Conservation (phyloP, 1,140 invertebrate genomes). For the Drosophila ercepeae region DNA sequence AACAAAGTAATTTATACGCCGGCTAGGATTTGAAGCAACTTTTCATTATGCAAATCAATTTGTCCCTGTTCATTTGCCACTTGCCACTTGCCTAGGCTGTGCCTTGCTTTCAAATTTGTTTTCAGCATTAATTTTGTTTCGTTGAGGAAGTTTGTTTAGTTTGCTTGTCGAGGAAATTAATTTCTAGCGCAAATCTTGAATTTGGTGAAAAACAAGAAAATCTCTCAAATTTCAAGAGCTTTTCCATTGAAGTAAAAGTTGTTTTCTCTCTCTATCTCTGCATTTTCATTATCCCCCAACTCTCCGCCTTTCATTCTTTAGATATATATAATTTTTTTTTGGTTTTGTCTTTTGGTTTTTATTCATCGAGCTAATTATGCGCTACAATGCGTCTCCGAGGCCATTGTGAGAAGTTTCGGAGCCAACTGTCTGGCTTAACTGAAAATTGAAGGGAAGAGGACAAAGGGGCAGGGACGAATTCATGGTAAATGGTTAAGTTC, state of each 20-base stretch:
- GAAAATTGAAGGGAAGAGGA: not conserved
- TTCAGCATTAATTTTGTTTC: slow-evolving; percentile 59
- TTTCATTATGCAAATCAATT: slow-evolving; percentile 77
- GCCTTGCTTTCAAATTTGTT: slow-evolving; percentile 27
- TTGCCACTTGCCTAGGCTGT: not conserved
- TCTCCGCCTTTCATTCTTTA: not conserved
- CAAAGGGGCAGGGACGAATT: slow-evolving; percentile 1
- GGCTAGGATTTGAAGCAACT: slow-evolving; percentile 58
- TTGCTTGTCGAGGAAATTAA: slow-evolving; percentile 56
- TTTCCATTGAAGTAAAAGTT: slow-evolving; percentile 26
- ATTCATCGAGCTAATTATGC: slow-evolving; percentile 76
- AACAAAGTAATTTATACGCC: slow-evolving; percentile 60
- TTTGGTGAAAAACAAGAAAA: slow-evolving; percentile 40
- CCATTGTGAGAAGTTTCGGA: slow-evolving; percentile 54
- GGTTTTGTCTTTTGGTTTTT: slow-evolving; percentile 44
- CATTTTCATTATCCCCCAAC: slow-evolving; percentile 1
- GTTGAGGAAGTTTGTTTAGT: slow-evolving; percentile 60
- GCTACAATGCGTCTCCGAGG: slow-evolving; percentile 69
- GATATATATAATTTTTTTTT: slow-evolving; percentile 3
- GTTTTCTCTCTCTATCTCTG: not conserved
- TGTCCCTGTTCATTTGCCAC: slow-evolving; percentile 22
- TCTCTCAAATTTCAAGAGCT: slow-evolving; percentile 33
- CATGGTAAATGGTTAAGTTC: slow-evolving; percentile 29
- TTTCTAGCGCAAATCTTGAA: slow-evolving; percentile 70
- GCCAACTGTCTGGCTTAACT: slow-evolving; percentile 25